phyloP scores from a whole-genome alignment of 2,888 invertebrate genomes.

The Aphodius sticticus region DNA sequence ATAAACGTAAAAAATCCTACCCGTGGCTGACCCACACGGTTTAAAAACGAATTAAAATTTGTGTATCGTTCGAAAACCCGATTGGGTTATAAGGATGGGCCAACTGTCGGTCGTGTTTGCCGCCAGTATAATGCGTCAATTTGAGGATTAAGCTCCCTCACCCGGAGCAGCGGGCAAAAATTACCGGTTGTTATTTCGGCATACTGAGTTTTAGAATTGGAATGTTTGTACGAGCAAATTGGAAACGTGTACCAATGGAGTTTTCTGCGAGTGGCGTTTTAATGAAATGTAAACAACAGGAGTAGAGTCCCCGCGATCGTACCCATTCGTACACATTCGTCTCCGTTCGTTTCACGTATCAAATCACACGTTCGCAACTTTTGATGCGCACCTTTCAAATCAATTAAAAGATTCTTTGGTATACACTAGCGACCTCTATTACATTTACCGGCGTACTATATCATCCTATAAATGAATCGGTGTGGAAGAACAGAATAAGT shows the following conservation, averaged over 20 bases:
- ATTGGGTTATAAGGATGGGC: neutral
- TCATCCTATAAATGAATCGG: no score
- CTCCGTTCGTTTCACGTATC: neutral
- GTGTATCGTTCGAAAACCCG: neutral
- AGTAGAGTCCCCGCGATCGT: conserved; percentile 11
- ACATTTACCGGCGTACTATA: no score
- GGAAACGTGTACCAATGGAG: conserved; percentile 58
- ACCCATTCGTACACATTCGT: neutral
- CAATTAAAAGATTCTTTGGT: no score
- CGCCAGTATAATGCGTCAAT: neutral
- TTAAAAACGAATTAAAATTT: conserved; percentile 4
- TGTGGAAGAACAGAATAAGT: no score
- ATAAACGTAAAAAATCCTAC: neutral
- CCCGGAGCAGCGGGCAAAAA: neutral
- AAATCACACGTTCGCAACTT: neutral
- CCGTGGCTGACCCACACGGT: neutral
- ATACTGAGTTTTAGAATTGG: neutral
- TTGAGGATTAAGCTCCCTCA: neutral
- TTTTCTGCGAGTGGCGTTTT: conserved; percentile 56
- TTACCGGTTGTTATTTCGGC: conserved; percentile 4
- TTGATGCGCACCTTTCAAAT: neutral
- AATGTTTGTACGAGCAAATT: conserved; percentile 56
- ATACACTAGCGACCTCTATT: no score
- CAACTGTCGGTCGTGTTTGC: neutral
- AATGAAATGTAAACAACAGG: conserved; percentile 57